These are phyloP conservation scores for Hylyphantes graminicola DNA, from an alignment of 1,140 invertebrate genomes.

Conservation along the genomic window DNA sequence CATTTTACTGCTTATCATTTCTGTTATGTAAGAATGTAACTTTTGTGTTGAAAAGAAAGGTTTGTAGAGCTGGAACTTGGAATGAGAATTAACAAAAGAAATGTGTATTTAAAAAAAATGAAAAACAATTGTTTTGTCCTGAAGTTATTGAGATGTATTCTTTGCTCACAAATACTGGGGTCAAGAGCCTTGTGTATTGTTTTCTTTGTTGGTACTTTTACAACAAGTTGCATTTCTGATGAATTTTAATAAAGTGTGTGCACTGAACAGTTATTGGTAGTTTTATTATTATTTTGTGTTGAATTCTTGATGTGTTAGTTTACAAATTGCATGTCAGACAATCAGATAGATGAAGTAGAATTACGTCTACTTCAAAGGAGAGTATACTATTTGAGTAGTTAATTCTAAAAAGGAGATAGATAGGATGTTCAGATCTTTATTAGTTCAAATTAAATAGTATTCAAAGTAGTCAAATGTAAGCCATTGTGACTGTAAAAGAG, in stretches of 20 bases:
- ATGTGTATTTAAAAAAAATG: constrained; percentile 29
- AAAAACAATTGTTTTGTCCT: constrained; percentile 21
- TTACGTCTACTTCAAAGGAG: no score
- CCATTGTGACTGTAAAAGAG: no score
- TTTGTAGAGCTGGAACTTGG: background rate
- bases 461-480: no score
- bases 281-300: no score
- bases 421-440: no score
- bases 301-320: no score
- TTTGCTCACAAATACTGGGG: constrained; percentile 56
- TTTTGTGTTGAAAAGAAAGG: background rate
- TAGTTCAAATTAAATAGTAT: no score
- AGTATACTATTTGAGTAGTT: no score
- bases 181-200: constrained; percentile 55
- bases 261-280: constrained; percentile 36
- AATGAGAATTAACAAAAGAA: background rate
- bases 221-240: constrained; percentile 61
- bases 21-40: background rate
- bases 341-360: no score
- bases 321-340: no score
- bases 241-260: constrained; percentile 62
- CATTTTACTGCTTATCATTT: constrained; percentile 3
- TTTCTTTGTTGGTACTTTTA: constrained; percentile 61
- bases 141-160: constrained; percentile 52
- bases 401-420: no score